Percentiles rank a stretch among this genome's conserved stretches.
Conservation (phyloP, 2,888 invertebrate species). For the Drosophila peninsularis region DNA sequence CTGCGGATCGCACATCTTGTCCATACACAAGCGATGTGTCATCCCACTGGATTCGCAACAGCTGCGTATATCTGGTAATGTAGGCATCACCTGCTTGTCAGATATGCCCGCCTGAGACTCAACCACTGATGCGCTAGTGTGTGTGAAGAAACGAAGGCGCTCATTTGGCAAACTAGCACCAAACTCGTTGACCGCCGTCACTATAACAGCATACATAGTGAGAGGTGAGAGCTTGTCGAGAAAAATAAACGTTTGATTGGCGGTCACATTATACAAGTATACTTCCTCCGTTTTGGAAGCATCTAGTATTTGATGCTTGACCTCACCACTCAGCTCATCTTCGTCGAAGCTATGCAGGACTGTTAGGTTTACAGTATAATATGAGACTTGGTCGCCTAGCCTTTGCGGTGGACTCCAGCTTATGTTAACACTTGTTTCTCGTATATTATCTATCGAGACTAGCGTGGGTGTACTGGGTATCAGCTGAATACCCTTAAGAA, state of each 20-base stretch:
- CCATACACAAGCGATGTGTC: constrained; percentile 90
- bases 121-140: constrained; percentile 88
- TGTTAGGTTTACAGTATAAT: constrained; percentile 90
- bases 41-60: constrained; percentile 91
- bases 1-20: constrained; percentile 92
- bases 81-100: constrained; percentile 87
- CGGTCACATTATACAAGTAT: constrained; percentile 85
- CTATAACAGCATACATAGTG: constrained; percentile 93
- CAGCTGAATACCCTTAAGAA: constrained; percentile 90
- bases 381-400: constrained; percentile 88
- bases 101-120: constrained; percentile 86
- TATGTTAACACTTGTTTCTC: constrained; percentile 89
- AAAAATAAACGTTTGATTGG: constrained; percentile 86
- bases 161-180: constrained; percentile 92
- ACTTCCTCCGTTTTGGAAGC: constrained; percentile 72
- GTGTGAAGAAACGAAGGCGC: constrained; percentile 86
- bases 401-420: constrained; percentile 89
- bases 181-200: constrained; percentile 90
- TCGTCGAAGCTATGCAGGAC: constrained; percentile 89
- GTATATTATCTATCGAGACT: constrained; percentile 89
- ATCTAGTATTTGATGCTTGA: constrained; percentile 26
- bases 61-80: constrained; percentile 90
- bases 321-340: constrained; percentile 74
- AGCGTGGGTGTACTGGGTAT: constrained; percentile 91
- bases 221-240: constrained; percentile 89